phyloP scores from a whole-genome alignment of 1,140 invertebrate species.

The Daktulosphaira vitifoliae region DNA sequence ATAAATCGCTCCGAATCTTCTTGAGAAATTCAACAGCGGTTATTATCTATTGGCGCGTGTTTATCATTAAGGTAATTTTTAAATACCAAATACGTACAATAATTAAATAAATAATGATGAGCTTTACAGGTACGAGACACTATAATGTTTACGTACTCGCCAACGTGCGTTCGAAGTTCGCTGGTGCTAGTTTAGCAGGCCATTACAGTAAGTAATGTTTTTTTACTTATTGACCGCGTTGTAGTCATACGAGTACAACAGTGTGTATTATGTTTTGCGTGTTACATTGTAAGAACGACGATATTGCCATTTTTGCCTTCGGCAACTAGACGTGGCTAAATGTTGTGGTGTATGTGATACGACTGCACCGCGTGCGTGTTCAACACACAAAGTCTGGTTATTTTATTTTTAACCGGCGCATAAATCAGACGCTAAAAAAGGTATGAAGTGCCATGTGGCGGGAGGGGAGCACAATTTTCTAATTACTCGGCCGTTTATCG shows the following conservation, averaged over 20 bases:
- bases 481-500: slow-evolving; percentile 11
- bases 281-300: neutral
- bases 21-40: too few relatives aligned
- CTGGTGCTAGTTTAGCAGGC: too few relatives aligned
- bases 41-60: too few relatives aligned
- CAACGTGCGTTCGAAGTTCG: too few relatives aligned
- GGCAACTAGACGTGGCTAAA: neutral
- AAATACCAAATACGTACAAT: too few relatives aligned
- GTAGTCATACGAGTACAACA: neutral
- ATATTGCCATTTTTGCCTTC: neutral
- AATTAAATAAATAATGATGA: too few relatives aligned
- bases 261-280: too few relatives aligned
- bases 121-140: too few relatives aligned
- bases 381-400: slow-evolving; percentile 18
- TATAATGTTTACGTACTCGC: too few relatives aligned
- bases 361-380: slow-evolving; percentile 9
- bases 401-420: neutral
- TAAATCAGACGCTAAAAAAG: slow-evolving; percentile 12
- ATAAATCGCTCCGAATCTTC: too few relatives aligned
- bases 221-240: neutral
- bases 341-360: neutral
- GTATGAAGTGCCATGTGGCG: neutral
- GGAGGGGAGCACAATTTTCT: neutral
- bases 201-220: too few relatives aligned
- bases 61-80: too few relatives aligned